A percentile compares a stretch with the other conserved stretches of the same genome.
These are phyloP conservation scores for Coilia nasus DNA, from an alignment of 2,797 vertebrate genomes.

Conservation along the genomic window DNA sequence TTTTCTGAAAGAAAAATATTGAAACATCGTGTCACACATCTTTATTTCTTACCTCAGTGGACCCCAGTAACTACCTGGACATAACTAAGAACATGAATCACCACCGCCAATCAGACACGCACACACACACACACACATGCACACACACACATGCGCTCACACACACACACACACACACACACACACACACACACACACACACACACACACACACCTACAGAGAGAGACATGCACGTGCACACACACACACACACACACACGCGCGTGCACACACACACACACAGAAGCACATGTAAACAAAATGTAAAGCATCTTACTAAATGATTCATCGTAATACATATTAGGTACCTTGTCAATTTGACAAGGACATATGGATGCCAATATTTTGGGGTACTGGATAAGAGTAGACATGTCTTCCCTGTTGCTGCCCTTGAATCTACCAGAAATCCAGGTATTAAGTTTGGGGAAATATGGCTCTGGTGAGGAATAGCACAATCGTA, in stretches of 20 bases:
- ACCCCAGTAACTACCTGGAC: background rate
- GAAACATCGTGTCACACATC: background rate
- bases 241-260: too few species aligned
- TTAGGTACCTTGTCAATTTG: background rate
- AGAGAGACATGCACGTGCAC: background rate
- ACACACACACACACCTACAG: background rate
- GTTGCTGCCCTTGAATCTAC: background rate
- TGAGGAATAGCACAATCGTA: constrained; percentile 38
- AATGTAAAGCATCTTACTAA: background rate
- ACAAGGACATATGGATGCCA: background rate
- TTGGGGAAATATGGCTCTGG: background rate
- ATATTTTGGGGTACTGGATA: background rate
- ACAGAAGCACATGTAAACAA: background rate
- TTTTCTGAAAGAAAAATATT: background rate
- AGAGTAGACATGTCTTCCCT: background rate
- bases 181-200: background rate
- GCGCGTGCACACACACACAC: too few species aligned
- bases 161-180: background rate
- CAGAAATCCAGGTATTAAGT: constrained; percentile 13
- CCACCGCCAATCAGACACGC: constrained; percentile 28
- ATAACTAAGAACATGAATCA: background rate
- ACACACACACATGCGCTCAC: background rate
- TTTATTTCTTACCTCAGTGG: background rate
- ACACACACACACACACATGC: background rate
- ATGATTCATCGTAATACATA: background rate